A percentile compares a stretch with the other conserved stretches of the same genome.
phyloP scores from a whole-genome alignment of 1,140 invertebrate genomes.

The Plectus sambesii region DNA sequence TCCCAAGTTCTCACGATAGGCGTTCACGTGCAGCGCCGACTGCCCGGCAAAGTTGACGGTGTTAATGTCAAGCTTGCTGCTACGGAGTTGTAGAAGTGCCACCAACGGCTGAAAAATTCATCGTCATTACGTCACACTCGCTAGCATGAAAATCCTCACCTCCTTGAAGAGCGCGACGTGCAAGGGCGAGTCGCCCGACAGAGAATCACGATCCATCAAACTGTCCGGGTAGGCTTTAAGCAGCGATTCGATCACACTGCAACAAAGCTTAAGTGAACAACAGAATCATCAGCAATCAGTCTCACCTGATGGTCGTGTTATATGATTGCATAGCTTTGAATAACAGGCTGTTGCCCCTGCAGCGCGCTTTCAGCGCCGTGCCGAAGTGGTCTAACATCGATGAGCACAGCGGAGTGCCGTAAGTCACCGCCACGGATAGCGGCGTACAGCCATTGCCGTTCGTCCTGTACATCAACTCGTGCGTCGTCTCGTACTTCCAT shows the following conservation, averaged over 20 bases:
- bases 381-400: slow-evolving; percentile 24
- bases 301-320: slow-evolving; percentile 34
- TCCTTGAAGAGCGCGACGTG: slow-evolving; percentile 36
- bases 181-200: slow-evolving; percentile 41
- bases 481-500: slow-evolving; percentile 26
- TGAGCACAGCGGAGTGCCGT: slow-evolving; percentile 39
- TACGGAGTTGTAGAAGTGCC: slow-evolving; percentile 31
- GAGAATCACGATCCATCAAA: slow-evolving; percentile 27
- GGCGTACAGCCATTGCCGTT: slow-evolving; percentile 40
- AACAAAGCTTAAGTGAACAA: slow-evolving; percentile 16
- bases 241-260: slow-evolving; percentile 36
- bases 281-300: no score
- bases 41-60: slow-evolving; percentile 41
- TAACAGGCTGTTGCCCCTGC: slow-evolving; percentile 34
- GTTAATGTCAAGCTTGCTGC: slow-evolving; percentile 36
- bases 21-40: slow-evolving; percentile 36
- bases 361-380: slow-evolving; percentile 18
- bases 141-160: no score
- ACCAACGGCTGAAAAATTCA: slow-evolving; percentile 34
- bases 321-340: slow-evolving; percentile 38
- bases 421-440: slow-evolving; percentile 34
- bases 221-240: slow-evolving; percentile 34
- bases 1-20: slow-evolving; percentile 29
- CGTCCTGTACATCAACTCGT: slow-evolving; percentile 32
- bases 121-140: no score